Evolutionary conservation across 2,888 invertebrate species (phyloP), one percentile per base, ranked within the genome.

Genomic region (Nebria salina): DNA sequence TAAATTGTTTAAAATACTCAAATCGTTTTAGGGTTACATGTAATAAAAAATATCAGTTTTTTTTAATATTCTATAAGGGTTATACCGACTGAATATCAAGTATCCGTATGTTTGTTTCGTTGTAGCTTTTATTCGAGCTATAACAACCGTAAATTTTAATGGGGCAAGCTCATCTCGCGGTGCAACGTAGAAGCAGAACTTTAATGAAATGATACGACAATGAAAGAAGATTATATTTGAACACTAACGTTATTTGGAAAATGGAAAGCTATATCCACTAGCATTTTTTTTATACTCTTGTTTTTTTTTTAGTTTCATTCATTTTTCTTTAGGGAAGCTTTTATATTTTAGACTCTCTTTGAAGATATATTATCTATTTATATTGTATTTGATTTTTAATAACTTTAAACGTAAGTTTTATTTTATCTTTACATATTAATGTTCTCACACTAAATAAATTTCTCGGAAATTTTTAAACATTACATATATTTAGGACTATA

Each of bases 111-210:
- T 54, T 8, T 54, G 54, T 7, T 70, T 13, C 25, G 65, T 11
- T 68, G 41, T 66, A 66, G 76, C 70, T 77, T 77, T 66, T 68
- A 72, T 72, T 64, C 34, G 20, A 34, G 70, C 70, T 9, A 72
- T 72, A 72, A 77, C 4, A 72, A 64, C 77, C 20, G 64, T 77
- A 78, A 78, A 78, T 78, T 77, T 78, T 78, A 78, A 78, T 78
- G 72, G 65, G 54, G 65, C 34, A 54, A 72, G 65, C 77, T 64
- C 64, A 72, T 34, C 42, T 70, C 54, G 70, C 20, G 64, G 64
- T 25, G 4, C 41, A 34, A 4, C n/a, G 43, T 15, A n/a, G 73
- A n/a, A 73, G 41, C 76, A 70, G 65, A 72, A 73, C 65, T 78
- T 78, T 78, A 78, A 78, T 78, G 72, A 65, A 73, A 78, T 78